phyloP scores from a whole-genome alignment of 2,113 vertebrate species.

The Urocynchramus pylzowi region DNA sequence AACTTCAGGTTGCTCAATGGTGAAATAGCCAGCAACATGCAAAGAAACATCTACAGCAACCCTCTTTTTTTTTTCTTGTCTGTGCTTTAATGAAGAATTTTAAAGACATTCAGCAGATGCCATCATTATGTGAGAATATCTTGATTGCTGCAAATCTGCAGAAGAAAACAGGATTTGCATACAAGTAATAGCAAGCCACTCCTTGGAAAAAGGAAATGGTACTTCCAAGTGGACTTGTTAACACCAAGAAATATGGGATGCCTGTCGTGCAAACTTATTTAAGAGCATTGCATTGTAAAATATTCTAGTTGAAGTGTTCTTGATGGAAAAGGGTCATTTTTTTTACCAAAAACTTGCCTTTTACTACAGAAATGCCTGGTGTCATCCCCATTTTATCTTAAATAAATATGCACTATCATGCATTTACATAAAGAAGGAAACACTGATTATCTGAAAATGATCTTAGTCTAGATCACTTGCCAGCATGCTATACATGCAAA shows the following conservation, averaged over 20 bases:
- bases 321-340: neutral
- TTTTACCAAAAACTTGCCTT: neutral
- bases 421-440: neutral
- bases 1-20: neutral
- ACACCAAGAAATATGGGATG: neutral
- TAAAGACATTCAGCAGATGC: neutral
- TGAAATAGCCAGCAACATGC: neutral
- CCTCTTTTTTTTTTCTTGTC: neutral
- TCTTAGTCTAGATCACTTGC: neutral
- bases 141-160: neutral
- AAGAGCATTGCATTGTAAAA: neutral
- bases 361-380: neutral
- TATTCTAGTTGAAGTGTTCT: neutral
- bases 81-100: neutral
- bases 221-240: neutral
- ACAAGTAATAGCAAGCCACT: neutral
- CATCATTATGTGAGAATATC: neutral
- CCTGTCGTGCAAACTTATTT: neutral
- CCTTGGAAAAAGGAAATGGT: neutral
- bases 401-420: neutral
- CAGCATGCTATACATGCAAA: neutral
- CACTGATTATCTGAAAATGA: neutral
- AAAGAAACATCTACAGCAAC: neutral
- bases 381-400: neutral
- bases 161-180: neutral